Percentiles rank a stretch among this genome's conserved stretches.
Evolutionary conservation across 2,113 vertebrate genomes (phyloP).

Genomic region (Eulemur rufifrons): DNA sequence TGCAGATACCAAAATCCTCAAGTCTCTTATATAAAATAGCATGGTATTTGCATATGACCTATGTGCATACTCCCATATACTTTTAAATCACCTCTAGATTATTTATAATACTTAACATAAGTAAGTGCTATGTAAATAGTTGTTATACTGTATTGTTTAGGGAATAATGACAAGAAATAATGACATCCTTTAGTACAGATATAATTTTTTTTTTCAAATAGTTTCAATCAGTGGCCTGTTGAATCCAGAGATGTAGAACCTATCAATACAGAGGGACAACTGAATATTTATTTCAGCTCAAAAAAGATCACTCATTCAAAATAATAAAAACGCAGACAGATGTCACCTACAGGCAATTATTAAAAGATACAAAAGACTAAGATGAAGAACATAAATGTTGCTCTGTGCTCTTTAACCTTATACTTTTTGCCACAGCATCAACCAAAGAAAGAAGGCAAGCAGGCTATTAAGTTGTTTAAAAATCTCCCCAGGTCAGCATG

Average conservation of each 20-base stretch:
- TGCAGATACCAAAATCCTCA: not conserved
- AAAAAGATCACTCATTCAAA: slow-evolving; percentile 18
- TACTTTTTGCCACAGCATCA: slow-evolving; percentile 67
- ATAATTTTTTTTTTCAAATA: not conserved
- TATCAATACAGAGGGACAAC: not conserved
- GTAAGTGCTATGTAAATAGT: not conserved
- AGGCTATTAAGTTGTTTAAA: slow-evolving; percentile 78
- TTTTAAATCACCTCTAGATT: not conserved
- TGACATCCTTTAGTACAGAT: not conserved
- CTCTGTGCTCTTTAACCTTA: slow-evolving; percentile 58
- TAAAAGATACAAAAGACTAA: slow-evolving; percentile 28
- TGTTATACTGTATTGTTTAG: not conserved
- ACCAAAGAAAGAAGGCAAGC: slow-evolving; percentile 78
- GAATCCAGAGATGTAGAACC: not conserved
- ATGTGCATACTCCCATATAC: not conserved
- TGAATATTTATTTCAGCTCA: not conserved
- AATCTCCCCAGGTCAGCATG: slow-evolving; percentile 82
- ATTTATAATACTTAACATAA: not conserved
- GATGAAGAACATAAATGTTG: not conserved
- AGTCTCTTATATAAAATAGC: not conserved
- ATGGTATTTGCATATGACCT: not conserved
- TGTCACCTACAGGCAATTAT: slow-evolving; percentile 37
- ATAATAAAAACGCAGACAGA: not conserved
- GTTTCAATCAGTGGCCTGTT: not conserved
- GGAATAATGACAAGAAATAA: not conserved